Percentiles rank a stretch among this genome's conserved stretches.
Conservation (phyloP, 2,888 invertebrate genomes). For the Dilophus febrilis region DNA sequence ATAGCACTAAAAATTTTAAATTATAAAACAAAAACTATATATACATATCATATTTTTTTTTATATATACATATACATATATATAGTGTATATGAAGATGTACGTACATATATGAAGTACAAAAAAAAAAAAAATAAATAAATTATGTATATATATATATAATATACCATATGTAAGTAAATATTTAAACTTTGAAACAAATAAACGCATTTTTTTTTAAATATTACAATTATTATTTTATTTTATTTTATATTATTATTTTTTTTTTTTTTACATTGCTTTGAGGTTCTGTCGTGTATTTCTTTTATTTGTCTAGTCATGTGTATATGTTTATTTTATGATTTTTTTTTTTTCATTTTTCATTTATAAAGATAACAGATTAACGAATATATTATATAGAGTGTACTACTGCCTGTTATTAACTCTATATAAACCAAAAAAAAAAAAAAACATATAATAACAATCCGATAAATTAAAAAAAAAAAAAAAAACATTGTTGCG, state of each 20-base stretch:
- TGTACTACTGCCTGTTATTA: background rate
- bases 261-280: background rate
- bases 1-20: too few relatives aligned
- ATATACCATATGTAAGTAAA: too few relatives aligned
- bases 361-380: background rate
- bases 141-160: too few relatives aligned
- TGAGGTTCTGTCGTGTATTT: constrained; percentile 3
- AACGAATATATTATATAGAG: background rate
- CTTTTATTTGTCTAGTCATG: constrained; percentile 4
- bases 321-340: constrained; percentile 3
- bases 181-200: too few relatives aligned
- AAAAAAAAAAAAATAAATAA: too few relatives aligned
- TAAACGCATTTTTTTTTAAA: too few relatives aligned
- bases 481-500: background rate
- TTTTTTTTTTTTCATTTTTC: background rate
- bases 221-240: background rate
- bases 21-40: too few relatives aligned
- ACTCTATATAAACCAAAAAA: too few relatives aligned
- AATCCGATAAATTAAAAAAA: background rate
- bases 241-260: background rate
- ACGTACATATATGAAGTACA: too few relatives aligned
- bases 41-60: too few relatives aligned
- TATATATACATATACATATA: too few relatives aligned
- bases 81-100: too few relatives aligned
- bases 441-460: background rate